Base-by-base conservation (phyloP, 2,797 vertebrate species). In the Nannoperca australis region DNA sequence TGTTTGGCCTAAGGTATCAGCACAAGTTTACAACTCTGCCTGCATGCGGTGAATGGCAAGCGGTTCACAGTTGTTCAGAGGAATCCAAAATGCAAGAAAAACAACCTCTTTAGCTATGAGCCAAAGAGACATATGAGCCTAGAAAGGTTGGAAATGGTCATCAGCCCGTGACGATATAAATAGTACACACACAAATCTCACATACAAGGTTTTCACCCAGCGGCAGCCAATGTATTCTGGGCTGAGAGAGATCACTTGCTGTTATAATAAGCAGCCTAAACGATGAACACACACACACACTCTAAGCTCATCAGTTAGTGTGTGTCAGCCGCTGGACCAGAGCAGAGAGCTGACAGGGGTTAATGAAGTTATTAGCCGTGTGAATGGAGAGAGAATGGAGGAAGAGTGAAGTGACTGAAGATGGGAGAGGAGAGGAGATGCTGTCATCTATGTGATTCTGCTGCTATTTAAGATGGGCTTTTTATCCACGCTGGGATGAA, bases 361-460 rank as follows among this genome's bases (percentile, higher is more conserved):
- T 81, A 86, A 81, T 84, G 75, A 69, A 83, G 67, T 81, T 78
- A 83, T 81, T 86, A 86, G 71, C 62, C 62, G 67, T 75, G 47
- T 38, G 61, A 73, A 70, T 54, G 58, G 55, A 34, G 47, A 64
- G 66, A 76, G 58, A 38, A 76, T 63, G 54, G 72, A 56, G 40
- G 62, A 3, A n/a, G 49, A 65, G 65, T 68, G 75, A 58, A 61
- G 78, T 64, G 59, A 69, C 17, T 61, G 45, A 62, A 32, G 47
- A 65, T 62, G 59, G 7, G 17, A 34, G 66, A 55, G 66, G 13
- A 70, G 40, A 27, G 14, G 47, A 75, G 24, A 66, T 32, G 62
- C 62, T 27, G 69, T 50, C 73, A 58, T 59, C 58, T 51, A 64
- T 62, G 53, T 73, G 47, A 42, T 58, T 49, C 27, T 18, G 15